These are phyloP conservation scores for Notothenia coriiceps DNA, from an alignment of 2,113 vertebrate species.

Conservation along the genomic window DNA sequence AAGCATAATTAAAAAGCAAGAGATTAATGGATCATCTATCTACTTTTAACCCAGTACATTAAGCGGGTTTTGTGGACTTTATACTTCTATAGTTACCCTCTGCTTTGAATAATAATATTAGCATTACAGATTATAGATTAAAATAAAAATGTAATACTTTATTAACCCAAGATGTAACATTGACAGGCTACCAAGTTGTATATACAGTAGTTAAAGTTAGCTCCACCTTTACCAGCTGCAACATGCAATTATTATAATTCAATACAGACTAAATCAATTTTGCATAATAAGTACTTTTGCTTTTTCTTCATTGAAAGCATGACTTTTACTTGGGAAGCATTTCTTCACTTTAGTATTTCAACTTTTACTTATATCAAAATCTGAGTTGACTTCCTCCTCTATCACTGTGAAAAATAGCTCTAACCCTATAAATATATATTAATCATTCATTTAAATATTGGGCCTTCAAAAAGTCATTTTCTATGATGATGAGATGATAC, in stretches of 20 bases:
- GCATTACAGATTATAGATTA: neutral
- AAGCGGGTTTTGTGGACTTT: no score
- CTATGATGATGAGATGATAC: neutral
- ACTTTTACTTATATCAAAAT: neutral
- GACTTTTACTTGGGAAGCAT: neutral
- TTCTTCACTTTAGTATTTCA: neutral
- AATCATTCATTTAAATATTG: neutral
- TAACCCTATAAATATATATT: neutral
- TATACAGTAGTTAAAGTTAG: neutral
- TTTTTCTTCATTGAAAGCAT: neutral
- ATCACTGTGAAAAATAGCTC: neutral
- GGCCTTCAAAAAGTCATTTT: no score
- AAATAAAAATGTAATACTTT: neutral
- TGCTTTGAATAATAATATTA: neutral
- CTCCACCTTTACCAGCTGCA: neutral
- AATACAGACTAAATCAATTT: neutral
- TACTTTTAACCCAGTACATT: neutral
- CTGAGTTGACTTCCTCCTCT: neutral
- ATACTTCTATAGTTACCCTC: neutral
- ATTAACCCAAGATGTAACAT: no score
- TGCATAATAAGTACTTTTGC: neutral
- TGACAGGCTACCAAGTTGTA: no score
- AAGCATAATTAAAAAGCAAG: neutral
- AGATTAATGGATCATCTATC: conserved; percentile 3
- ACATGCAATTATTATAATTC: neutral